A percentile compares a stretch with the other conserved stretches of the same genome.
phyloP scores from a whole-genome alignment of 2,113 vertebrate species.

The Emydocephalus ijimae region DNA sequence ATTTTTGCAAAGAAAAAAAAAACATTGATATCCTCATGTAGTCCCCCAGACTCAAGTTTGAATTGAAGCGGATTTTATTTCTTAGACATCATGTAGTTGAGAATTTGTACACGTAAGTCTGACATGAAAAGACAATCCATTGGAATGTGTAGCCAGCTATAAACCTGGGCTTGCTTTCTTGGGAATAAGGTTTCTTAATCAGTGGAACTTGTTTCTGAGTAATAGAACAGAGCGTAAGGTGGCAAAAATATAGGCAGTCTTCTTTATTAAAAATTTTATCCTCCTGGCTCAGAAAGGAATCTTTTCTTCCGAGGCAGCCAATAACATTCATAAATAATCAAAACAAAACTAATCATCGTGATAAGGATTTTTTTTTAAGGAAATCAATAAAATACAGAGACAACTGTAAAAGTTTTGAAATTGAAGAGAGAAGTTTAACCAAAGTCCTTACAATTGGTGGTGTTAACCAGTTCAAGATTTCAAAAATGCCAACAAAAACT shows the following conservation, averaged over 20 bases:
- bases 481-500: background rate
- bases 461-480: background rate
- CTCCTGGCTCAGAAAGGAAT: background rate
- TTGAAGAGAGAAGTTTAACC: background rate
- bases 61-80: background rate
- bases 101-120: background rate
- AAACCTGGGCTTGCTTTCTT: background rate
- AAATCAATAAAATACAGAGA: background rate
- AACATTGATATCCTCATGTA: background rate
- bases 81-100: background rate
- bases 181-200: background rate
- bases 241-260: background rate
- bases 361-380: background rate
- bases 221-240: background rate
- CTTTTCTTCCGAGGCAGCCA: background rate
- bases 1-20: background rate
- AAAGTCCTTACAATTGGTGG: background rate
- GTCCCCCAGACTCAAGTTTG: background rate
- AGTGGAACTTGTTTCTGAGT: background rate
- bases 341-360: conserved; percentile 17
- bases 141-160: background rate
- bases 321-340: background rate
- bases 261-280: background rate
- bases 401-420: background rate
- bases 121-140: background rate